Percentiles rank a stretch among this genome's conserved stretches.
Conservation (phyloP, 2,888 invertebrate species). For the Dastarcus helophoroides region DNA sequence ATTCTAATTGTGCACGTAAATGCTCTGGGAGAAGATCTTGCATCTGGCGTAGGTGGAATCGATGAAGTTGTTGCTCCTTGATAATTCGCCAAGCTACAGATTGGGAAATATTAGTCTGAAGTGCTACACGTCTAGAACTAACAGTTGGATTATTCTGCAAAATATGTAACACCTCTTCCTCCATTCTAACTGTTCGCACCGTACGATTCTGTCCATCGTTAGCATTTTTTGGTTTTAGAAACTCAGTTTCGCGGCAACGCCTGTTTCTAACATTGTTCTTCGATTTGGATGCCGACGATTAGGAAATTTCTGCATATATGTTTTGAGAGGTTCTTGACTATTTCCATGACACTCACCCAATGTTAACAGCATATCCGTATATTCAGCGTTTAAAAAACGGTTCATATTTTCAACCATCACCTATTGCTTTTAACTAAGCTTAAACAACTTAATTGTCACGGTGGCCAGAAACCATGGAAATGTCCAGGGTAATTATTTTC, state of each 20-base stretch:
- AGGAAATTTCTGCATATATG: background rate
- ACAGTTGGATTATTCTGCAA: background rate
- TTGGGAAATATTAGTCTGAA: slow-evolving; percentile 1
- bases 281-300: too few species aligned
- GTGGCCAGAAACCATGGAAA: background rate
- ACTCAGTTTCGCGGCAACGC: slow-evolving; percentile 2
- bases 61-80: slow-evolving; percentile 2
- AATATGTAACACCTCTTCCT: background rate
- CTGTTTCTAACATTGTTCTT: too few species aligned
- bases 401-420: slow-evolving; percentile 1
- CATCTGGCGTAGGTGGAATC: background rate
- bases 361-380: slow-evolving; percentile 1
- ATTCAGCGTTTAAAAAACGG: slow-evolving; percentile 1
- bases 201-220: background rate
- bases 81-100: slow-evolving; percentile 2
- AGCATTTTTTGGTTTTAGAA: background rate
- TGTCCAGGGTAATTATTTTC: background rate
- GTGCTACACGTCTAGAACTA: slow-evolving; percentile 1
- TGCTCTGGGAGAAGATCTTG: slow-evolving; percentile 3
- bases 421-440: background rate
- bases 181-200: background rate
- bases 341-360: background rate
- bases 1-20: background rate
- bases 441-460: too few species aligned
- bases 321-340: background rate